Base-by-base conservation (phyloP, 2,113 vertebrate genomes). In the Hyperoodon ampullatus region DNA sequence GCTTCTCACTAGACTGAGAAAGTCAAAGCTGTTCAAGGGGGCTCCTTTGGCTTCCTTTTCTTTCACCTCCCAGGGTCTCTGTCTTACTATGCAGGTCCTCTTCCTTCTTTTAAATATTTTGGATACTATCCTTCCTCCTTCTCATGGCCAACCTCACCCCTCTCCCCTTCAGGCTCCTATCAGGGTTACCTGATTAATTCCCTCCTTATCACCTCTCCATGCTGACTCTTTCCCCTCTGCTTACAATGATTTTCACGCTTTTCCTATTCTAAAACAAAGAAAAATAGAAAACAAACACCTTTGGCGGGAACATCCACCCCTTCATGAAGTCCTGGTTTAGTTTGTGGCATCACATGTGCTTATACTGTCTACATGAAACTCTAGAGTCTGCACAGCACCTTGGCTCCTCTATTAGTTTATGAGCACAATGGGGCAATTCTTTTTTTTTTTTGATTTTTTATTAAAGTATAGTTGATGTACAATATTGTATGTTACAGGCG, bases 221-320 rank as follows among this genome's bases (percentile, higher is more conserved):
- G 61, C 13, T 42, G 19, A 89, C 30, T 35, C 9, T 81, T 18
- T 66, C 19, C 53, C 68, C 55, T 89, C 9, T 81, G 18, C 35
- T 74, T 90, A 84, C 61, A 92, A 61, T 47, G 13, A 39, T 68
- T 81, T 90, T 87, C 50, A n/a, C 18, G 8, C 28, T 93, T 80
- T 94, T 86, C 18, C 33, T 88, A 66, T 80, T 87, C 14, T 53
- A n/a, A 93, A 87, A 70, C 33, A 70, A 65, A 58, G 94, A 5
- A n/a, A 87, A 94, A 39, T 12, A 28, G 63, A 75, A 88, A 75
- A 15, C 47, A 66, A 63, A 61, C 63, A 60, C 10, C 55, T 71
- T 61, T 53, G 44, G 39, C 55, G 50, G 26, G 55, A 55, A 23
- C 26, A 65, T 23, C 26, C 5, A 24, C 8, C 24, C 19, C 50